Percentiles rank a stretch among this genome's conserved stretches.
Evolutionary conservation across 2,113 vertebrate genomes (phyloP).

Genomic region (Phyllostomus discolor): DNA sequence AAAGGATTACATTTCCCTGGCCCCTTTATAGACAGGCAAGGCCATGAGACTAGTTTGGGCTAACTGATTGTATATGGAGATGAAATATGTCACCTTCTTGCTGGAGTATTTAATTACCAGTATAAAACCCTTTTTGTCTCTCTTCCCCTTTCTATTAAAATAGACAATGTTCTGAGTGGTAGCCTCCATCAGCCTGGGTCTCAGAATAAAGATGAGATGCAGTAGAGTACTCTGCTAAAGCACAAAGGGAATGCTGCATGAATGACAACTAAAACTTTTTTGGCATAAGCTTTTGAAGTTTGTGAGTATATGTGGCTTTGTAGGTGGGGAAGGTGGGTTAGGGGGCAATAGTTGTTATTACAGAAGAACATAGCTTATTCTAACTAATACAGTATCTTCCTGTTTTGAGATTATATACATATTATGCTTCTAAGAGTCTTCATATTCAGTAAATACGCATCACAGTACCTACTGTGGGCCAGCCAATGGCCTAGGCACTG

Average conservation of each 20-base stretch:
- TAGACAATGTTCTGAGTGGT: background rate
- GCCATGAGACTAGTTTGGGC: background rate
- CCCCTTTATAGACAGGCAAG: background rate
- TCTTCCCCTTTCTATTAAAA: background rate
- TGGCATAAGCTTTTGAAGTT: background rate
- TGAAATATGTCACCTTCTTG: background rate
- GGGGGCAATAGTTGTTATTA: background rate
- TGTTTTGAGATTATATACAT: background rate
- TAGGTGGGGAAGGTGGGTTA: background rate
- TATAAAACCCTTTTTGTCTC: background rate
- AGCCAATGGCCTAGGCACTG: background rate
- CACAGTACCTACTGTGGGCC: background rate
- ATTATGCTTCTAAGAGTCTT: background rate
- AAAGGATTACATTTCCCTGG: background rate
- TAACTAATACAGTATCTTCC: background rate
- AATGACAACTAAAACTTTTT: background rate
- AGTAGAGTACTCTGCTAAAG: background rate
- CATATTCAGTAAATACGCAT: background rate
- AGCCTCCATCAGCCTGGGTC: background rate
- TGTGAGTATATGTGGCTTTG: background rate
- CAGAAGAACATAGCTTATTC: background rate
- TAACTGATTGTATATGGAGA: background rate
- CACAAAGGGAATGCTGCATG: background rate
- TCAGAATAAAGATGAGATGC: background rate
- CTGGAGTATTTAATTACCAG: background rate